A percentile compares a stretch with the other conserved stretches of the same genome.
These are phyloP conservation scores for Ptilodon capucinus DNA, from an alignment of 2,888 invertebrate genomes.

Conservation along the genomic window DNA sequence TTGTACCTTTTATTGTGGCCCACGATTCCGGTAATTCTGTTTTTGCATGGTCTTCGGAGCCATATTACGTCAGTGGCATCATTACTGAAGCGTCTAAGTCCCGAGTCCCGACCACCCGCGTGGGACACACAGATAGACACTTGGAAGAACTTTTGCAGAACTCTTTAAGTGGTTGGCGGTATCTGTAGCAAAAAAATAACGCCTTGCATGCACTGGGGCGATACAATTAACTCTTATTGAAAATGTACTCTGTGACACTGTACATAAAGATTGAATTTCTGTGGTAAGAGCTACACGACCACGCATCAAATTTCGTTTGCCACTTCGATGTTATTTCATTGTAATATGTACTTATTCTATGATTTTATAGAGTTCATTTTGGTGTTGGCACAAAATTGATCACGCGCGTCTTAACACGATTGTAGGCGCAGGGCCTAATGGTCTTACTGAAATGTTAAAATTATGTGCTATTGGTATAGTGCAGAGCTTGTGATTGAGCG, in stretches of 20 bases:
- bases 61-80: conserved; percentile 63
- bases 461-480: neutral
- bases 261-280: too few relatives aligned
- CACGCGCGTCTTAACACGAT: too few relatives aligned
- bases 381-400: too few relatives aligned
- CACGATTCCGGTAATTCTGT: conserved; percentile 61
- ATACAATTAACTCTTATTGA: too few relatives aligned
- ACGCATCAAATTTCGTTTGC: too few relatives aligned
- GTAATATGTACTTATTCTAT: too few relatives aligned
- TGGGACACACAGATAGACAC: conserved; percentile 56
- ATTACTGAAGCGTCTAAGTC: conserved; percentile 68
- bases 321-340: too few relatives aligned
- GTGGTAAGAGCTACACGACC: too few relatives aligned
- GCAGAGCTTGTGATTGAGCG: neutral
- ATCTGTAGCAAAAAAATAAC: conserved; percentile 17
- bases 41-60: conserved; percentile 58
- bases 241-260: too few relatives aligned
- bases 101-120: conserved; percentile 68
- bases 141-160: conserved; percentile 42
- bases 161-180: conserved; percentile 23
- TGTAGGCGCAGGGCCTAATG: too few relatives aligned
- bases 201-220: too few relatives aligned
- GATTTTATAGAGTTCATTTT: too few relatives aligned
- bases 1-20: conserved; percentile 56
- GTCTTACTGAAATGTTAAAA: neutral